Evolutionary conservation across 2,888 invertebrate species (phyloP).

Genomic region (Caenorhabditis sulstoni): DNA sequence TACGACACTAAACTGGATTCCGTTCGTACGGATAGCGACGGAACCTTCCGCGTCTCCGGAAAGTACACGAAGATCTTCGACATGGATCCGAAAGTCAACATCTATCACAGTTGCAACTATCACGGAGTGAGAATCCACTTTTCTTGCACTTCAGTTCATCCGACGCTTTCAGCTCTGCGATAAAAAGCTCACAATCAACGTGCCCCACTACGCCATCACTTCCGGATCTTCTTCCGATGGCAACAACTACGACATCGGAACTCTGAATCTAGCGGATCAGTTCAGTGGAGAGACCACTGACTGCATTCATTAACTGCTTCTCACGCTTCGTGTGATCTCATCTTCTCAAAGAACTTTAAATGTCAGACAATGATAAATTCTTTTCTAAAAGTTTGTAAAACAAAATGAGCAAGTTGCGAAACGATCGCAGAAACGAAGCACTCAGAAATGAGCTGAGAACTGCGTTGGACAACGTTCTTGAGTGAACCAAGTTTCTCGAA

Average conservation of each 20-base stretch:
- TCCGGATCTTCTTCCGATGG: conserved; percentile 7
- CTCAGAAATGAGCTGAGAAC: no score
- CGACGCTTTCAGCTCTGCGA: conserved; percentile 34
- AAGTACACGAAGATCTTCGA: conserved; percentile 49
- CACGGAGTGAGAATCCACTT: conserved; percentile 29
- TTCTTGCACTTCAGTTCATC: neutral
- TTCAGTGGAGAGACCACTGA: conserved; percentile 48
- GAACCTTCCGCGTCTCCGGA: conserved; percentile 48
- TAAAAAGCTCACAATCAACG: conserved; percentile 39
- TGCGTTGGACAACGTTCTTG: no score
- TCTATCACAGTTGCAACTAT: conserved; percentile 55
- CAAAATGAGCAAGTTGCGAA: no score
- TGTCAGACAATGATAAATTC: neutral
- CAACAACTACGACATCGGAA: conserved; percentile 46
- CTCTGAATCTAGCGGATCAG: conserved; percentile 42
- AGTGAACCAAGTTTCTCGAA: no score
- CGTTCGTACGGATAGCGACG: conserved; percentile 29
- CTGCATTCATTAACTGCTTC: conserved; percentile 46
- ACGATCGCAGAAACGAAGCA: no score
- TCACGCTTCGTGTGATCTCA: conserved; percentile 14
- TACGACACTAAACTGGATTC: conserved; percentile 49
- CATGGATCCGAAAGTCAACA: conserved; percentile 54
- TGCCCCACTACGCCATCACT: conserved; percentile 27
- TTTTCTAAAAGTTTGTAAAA: no score
- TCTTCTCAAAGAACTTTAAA: conserved; percentile 11